phyloP scores from a whole-genome alignment of 2,888 invertebrate genomes.

The Dolichomitus sp. region DNA sequence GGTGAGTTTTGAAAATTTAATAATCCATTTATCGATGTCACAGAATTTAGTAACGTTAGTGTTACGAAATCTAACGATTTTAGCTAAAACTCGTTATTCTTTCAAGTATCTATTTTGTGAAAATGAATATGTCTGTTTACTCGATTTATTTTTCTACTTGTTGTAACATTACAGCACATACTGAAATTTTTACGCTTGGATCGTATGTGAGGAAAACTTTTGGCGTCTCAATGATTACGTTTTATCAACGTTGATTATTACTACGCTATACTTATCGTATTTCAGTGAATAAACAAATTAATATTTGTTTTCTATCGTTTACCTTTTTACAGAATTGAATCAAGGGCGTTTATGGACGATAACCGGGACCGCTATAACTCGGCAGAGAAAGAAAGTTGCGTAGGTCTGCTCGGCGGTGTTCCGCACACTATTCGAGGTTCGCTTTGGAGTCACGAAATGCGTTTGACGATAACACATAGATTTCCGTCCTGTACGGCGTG shows the following conservation, averaged over 20 bases:
- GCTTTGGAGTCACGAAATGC: constrained; percentile 93
- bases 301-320: background rate
- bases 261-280: background rate
- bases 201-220: too few relatives aligned
- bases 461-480: constrained; percentile 94
- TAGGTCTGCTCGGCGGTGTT: constrained; percentile 92
- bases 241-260: background rate
- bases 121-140: too few relatives aligned
- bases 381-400: constrained; percentile 82
- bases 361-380: constrained; percentile 85
- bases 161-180: too few relatives aligned
- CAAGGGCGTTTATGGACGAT: constrained; percentile 85
- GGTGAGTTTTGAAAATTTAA: constrained; percentile 85
- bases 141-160: too few relatives aligned
- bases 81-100: too few relatives aligned
- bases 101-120: too few relatives aligned
- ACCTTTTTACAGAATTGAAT: constrained; percentile 77
- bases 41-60: too few relatives aligned
- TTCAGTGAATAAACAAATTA: background rate
- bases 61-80: too few relatives aligned
- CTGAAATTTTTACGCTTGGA: too few relatives aligned
- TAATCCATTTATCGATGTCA: background rate
- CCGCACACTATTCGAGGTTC: constrained; percentile 98
- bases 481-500: constrained; percentile 98
- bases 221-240: background rate